phyloP scores from a whole-genome alignment of 2,888 invertebrate genomes.

The Diadegma fenestrale region DNA sequence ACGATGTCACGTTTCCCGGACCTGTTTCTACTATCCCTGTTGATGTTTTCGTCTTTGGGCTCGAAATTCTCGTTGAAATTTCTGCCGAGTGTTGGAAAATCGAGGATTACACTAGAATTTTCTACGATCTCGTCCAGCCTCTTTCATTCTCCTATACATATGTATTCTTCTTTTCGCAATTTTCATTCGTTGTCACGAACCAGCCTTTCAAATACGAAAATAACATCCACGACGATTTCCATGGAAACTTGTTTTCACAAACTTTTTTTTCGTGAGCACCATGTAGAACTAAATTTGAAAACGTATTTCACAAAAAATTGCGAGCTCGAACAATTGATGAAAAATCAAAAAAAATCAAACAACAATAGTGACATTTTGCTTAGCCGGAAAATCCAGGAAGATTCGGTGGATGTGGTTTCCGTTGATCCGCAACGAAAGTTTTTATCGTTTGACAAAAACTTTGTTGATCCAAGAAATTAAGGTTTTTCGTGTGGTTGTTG shows the following conservation, averaged over 20 bases:
- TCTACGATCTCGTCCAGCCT: not conserved
- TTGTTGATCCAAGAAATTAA: too few relatives aligned
- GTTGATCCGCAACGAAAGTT: too few relatives aligned
- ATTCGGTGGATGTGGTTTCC: too few relatives aligned
- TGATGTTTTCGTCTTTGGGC: constrained; percentile 47
- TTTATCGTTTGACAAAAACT: too few relatives aligned
- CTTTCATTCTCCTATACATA: constrained; percentile 8
- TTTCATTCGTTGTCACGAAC: constrained; percentile 33
- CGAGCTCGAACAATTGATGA: not conserved
- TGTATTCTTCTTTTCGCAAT: constrained; percentile 22
- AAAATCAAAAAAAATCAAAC: too few relatives aligned
- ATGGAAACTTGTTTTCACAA: not conserved
- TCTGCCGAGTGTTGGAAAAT: constrained; percentile 23
- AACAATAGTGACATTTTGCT: too few relatives aligned
- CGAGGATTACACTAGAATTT: constrained; percentile 49
- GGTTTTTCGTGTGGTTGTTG: not conserved
- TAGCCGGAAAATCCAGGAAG: too few relatives aligned
- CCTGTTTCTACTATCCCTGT: constrained; percentile 33
- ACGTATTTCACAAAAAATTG: not conserved
- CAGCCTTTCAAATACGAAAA: constrained; percentile 37
- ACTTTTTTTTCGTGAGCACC: not conserved
- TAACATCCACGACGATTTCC: constrained; percentile 13
- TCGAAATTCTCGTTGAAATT: constrained; percentile 51
- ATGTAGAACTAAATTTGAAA: not conserved
- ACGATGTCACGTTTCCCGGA: constrained; percentile 55